These are phyloP conservation scores for Aspiorhynchus laticeps DNA, from an alignment of 2,113 vertebrate genomes.

Conservation along the genomic window DNA sequence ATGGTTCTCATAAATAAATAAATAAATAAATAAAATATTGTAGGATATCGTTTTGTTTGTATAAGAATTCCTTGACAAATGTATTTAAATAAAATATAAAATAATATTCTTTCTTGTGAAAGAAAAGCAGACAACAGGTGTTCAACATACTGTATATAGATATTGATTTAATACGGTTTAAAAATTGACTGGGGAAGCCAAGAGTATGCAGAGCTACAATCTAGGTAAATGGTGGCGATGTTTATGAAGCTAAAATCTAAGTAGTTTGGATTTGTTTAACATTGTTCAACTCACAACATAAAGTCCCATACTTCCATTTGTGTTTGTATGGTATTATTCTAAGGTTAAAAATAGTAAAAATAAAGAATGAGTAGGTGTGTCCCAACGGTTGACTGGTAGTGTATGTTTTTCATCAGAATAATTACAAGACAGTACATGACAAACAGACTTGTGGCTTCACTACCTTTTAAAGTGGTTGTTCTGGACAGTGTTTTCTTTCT, in stretches of 20 bases:
- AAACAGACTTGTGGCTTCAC: constrained; percentile 38
- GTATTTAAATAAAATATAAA: background rate
- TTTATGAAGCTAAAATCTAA: background rate
- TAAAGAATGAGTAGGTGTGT: constrained; percentile 12
- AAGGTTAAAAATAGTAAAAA: constrained; percentile 1
- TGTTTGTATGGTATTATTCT: background rate
- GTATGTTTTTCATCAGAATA: constrained; percentile 19
- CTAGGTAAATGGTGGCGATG: background rate
- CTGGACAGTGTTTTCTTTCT: constrained; percentile 22
- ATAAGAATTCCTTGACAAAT: background rate
- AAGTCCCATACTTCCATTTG: background rate
- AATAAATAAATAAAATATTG: background rate
- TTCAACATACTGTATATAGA: background rate
- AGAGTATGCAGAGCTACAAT: background rate
- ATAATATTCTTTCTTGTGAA: background rate
- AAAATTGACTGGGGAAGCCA: background rate
- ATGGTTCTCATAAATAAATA: background rate
- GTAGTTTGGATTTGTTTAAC: background rate
- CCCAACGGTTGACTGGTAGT: background rate
- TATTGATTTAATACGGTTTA: background rate
- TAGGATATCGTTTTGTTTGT: background rate
- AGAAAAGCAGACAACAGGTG: background rate
- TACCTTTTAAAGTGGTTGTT: constrained; percentile 49
- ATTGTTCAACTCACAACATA: background rate
- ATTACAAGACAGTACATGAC: constrained; percentile 9